Conservation (phyloP, 2,113 vertebrate species). For the Grus americana region DNA sequence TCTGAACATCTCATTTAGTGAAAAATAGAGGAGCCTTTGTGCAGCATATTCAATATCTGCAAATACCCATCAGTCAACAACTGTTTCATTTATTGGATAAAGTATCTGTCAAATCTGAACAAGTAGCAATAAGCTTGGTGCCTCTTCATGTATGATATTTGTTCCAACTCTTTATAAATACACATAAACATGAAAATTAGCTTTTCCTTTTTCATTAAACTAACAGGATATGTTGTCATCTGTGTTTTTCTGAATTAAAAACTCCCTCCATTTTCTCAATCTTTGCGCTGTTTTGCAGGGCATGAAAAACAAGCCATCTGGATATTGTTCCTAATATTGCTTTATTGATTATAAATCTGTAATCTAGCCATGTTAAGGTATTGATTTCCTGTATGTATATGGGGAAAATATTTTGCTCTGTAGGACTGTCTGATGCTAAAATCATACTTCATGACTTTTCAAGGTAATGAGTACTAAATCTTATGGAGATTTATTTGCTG, state of each 20-base stretch:
- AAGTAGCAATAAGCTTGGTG: background rate
- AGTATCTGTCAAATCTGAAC: background rate
- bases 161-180: background rate
- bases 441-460: background rate
- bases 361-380: background rate
- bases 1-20: background rate
- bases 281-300: background rate
- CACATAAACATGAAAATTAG: background rate
- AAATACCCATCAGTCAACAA: background rate
- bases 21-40: background rate
- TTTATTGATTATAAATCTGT: background rate
- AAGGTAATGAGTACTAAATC: background rate
- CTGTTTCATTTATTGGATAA: background rate
- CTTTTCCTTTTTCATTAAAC: background rate
- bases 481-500: background rate
- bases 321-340: background rate
- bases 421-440: background rate
- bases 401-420: background rate
- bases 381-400: background rate
- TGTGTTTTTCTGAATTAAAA: background rate
- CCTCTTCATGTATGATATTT: background rate
- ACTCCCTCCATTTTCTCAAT: background rate
- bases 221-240: background rate
- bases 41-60: background rate
- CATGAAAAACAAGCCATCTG: background rate